phyloP scores from a whole-genome alignment of 2,797 vertebrate species.

The Chaetodon trifasciatus region DNA sequence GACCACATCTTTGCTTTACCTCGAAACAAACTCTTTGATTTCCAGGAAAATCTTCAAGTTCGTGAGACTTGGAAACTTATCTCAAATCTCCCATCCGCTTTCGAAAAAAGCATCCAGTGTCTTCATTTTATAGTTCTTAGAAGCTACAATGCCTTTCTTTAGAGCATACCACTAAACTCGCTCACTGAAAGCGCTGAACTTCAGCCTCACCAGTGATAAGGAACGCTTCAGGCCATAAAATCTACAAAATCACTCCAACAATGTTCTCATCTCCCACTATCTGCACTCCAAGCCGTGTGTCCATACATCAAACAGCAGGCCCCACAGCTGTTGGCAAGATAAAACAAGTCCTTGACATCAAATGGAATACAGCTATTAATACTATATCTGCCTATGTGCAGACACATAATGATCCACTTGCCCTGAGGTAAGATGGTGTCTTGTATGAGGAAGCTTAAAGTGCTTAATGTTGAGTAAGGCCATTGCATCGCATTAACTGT shows the following conservation, averaged over 20 bases:
- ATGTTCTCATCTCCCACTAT: slow-evolving; percentile 66
- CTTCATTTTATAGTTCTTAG: slow-evolving; percentile 35
- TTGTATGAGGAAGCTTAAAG: slow-evolving; percentile 48
- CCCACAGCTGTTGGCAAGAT: slow-evolving; percentile 68
- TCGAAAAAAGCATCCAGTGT: slow-evolving; percentile 6
- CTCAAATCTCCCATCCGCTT: background rate
- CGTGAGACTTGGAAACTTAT: background rate
- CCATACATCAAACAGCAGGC: slow-evolving; percentile 71
- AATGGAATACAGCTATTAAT: slow-evolving; percentile 76
- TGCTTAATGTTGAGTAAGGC: slow-evolving; percentile 57
- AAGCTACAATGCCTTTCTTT: slow-evolving; percentile 31
- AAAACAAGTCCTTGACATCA: slow-evolving; percentile 74
- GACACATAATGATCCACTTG: slow-evolving; percentile 67
- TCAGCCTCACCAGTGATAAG: slow-evolving; percentile 58
- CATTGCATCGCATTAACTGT: slow-evolving; percentile 31
- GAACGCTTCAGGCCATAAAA: slow-evolving; percentile 48
- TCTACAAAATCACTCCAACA: slow-evolving; percentile 61
- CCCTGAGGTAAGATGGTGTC: slow-evolving; percentile 55
- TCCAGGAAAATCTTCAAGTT: background rate
- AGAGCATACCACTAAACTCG: slow-evolving; percentile 30
- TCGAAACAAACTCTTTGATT: slow-evolving; percentile 8
- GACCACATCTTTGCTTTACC: background rate
- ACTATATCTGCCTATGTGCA: slow-evolving; percentile 67
- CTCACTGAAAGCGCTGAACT: slow-evolving; percentile 48
- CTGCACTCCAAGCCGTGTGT: slow-evolving; percentile 53